Evolutionary conservation across 2,888 invertebrate species (phyloP).

Genomic region (Fragum fragum): DNA sequence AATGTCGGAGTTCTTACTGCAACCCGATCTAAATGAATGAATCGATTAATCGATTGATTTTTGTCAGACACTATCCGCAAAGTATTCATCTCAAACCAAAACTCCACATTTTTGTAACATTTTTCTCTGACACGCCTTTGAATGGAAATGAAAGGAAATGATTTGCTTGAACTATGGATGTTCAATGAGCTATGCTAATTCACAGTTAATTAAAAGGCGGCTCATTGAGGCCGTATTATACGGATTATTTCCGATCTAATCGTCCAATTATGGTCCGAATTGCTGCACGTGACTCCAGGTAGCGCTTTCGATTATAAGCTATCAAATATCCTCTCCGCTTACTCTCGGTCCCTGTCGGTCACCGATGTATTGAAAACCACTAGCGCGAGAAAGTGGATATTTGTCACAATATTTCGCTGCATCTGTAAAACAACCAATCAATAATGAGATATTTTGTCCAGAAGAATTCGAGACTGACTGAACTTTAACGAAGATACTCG

Average conservation of each 20-base stretch:
- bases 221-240: slow-evolving; percentile 54
- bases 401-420: background rate
- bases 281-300: slow-evolving; percentile 26
- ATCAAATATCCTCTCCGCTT: slow-evolving; percentile 26
- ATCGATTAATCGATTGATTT: no score
- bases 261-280: slow-evolving; percentile 36
- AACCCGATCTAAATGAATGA: no score
- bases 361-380: background rate
- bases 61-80: no score
- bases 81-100: no score
- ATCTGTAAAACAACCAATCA: no score
- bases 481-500: no score
- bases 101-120: no score
- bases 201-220: slow-evolving; percentile 65
- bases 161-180: slow-evolving; percentile 42
- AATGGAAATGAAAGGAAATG: slow-evolving; percentile 52
- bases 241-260: slow-evolving; percentile 54
- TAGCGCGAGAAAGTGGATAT: slow-evolving; percentile 8
- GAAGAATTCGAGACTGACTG: no score
- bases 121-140: background rate
- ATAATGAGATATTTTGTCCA: no score
- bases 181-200: slow-evolving; percentile 56
- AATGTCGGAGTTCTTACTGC: no score
- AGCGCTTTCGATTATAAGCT: slow-evolving; percentile 21
- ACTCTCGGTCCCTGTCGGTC: background rate